Evolutionary conservation across 2,113 vertebrate species (phyloP).

Genomic region (Gracilinanus agilis): DNA sequence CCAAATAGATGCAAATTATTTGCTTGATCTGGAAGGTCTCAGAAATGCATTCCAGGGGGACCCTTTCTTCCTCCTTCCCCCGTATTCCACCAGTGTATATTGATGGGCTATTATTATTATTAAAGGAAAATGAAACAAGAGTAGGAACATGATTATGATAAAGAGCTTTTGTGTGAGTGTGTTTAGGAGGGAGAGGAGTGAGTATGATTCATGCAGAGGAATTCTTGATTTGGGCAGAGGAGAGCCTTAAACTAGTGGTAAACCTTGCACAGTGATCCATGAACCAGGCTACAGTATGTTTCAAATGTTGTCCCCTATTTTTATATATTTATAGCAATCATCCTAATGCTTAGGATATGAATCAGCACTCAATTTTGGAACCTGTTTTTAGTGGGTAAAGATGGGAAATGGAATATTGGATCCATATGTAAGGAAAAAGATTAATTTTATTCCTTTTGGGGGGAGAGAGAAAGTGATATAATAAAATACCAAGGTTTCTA

Average conservation of each 20-base stretch:
- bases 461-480: neutral
- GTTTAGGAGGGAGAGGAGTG: neutral
- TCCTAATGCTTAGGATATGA: slow-evolving; percentile 58
- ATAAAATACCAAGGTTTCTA: neutral
- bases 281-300: neutral
- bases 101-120: slow-evolving; percentile 9
- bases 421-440: neutral
- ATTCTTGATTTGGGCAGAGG: rapidly evolving
- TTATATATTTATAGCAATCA: slow-evolving; percentile 23
- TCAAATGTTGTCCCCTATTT: neutral
- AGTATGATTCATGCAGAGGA: rapidly evolving
- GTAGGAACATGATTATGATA: neutral
- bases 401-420: neutral
- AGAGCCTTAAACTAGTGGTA: neutral
- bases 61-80: neutral
- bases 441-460: neutral
- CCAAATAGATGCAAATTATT: slow-evolving; percentile 64
- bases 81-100: neutral
- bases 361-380: slow-evolving; percentile 68
- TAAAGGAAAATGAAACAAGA: slow-evolving; percentile 4
- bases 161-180: neutral
- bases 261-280: neutral
- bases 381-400: slow-evolving; percentile 45
- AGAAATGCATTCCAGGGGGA: slow-evolving; percentile 50
- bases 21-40: slow-evolving; percentile 10